Evolutionary conservation across 2,888 invertebrate species (phyloP), one percentile per base, ranked within the genome.

Genomic region (Monoplex corrugatus): DNA sequence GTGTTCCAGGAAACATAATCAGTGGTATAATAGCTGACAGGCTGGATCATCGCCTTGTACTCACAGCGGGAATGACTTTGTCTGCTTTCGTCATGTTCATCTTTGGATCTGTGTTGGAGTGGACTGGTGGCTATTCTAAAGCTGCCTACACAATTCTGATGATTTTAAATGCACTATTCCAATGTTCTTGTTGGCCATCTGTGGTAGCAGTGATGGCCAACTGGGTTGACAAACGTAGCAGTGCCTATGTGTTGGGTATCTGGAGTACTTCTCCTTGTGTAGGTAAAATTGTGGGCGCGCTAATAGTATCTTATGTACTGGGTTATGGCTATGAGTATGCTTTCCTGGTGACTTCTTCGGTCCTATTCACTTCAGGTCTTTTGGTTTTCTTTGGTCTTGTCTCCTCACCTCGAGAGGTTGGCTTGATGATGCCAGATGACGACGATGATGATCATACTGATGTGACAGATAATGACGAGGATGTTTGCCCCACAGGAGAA

Each of bases 221-320:
- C 93, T 97, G 96, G 96, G 96, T 96, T 93, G 96, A 95, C 19
- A 94, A 95, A 92, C 93, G 94, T 88, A 95, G 95, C 91, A 96
- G 96, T 32, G 96, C 96, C n/a, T 94, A 96, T 68, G 94, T 96
- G 5, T 94, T 96, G 92, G 96, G 96, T 38, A 90, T 96, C 19
- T 96, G 96, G 96, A 96, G 96, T 89, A 95, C 96, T 1, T 96
- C 96, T 93, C 96, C 96, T n/a, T 96, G 96, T 63, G 95, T 96
- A 44, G 96, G 96, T 40, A 97, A 96, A 92, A 96, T 96, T 78
- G 93, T 96, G 68, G 96, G 96, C 45, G 95, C 96, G 32, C 93
- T 96, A 35, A 93, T 96, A 92, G 96, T 95, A 23, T 95, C 96
- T 0, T 90, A 94, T 84, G 95, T 96, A 2, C 93, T 96, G n/a